Percentiles rank a stretch among this genome's conserved stretches.
Conservation (phyloP, 2,888 invertebrate genomes). For the Sceliomorpha sp. region DNA sequence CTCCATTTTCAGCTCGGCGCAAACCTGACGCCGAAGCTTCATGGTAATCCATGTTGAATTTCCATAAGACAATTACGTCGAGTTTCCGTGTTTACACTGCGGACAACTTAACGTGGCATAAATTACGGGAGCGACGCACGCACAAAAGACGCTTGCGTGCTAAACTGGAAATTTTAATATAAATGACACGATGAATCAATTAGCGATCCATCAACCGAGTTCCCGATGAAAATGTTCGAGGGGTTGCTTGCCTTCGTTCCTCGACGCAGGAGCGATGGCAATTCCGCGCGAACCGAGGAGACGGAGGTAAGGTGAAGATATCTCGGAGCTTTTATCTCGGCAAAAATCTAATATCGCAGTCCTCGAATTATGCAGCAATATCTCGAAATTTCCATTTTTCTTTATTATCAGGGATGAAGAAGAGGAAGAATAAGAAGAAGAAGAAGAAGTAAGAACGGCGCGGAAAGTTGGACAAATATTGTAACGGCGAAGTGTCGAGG, state of each 20-base stretch:
- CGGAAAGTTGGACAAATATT: too few relatives aligned
- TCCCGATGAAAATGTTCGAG: constrained; percentile 7
- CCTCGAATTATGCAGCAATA: constrained; percentile 3
- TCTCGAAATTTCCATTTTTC: constrained; percentile 2
- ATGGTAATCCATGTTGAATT: constrained; percentile 43
- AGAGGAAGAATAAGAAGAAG: too few relatives aligned
- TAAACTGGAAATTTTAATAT: constrained; percentile 19
- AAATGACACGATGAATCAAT: constrained; percentile 25
- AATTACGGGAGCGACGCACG: constrained; percentile 13
- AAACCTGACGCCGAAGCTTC: constrained; percentile 8
- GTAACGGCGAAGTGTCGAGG: too few relatives aligned
- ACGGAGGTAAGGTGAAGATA: too few relatives aligned
- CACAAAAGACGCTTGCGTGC: constrained; percentile 10
- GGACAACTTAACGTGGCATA: constrained; percentile 22
- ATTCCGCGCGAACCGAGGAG: too few relatives aligned
- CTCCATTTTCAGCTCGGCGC: constrained; percentile 8
- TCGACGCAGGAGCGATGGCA: not conserved
- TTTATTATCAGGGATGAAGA: constrained; percentile 1
- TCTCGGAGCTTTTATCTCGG: too few relatives aligned
- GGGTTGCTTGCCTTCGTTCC: too few relatives aligned
- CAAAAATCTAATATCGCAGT: constrained; percentile 8
- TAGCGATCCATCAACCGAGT: constrained; percentile 9
- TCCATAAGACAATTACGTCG: constrained; percentile 64
- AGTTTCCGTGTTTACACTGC: constrained; percentile 50
- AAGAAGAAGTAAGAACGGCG: too few relatives aligned